Base-by-base conservation (phyloP, 1,140 invertebrate genomes). In the Chlorops oryzae region DNA sequence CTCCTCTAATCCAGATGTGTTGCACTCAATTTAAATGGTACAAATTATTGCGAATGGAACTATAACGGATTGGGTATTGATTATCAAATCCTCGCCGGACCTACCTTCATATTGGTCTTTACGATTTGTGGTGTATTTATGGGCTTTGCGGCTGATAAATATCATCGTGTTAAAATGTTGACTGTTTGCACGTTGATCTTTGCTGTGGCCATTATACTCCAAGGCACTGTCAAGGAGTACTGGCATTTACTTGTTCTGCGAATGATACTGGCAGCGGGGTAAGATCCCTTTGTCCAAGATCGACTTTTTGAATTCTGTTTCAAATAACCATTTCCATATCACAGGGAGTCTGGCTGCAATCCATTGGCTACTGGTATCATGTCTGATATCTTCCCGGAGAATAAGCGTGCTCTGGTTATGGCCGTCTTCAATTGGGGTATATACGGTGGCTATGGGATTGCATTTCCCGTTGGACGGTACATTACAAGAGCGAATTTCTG, bases 351-450 rank as follows among this genome's bases (percentile, higher is more conserved):
- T 3, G 90, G 88, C 1, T 92, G 90, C 64, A 92, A 92, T 73
- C 92, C 92, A 0, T 73, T 95, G 58, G 88, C 89, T 2, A 91
- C 89, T 0, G 78, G 78, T 44, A 83, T 96, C 37, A 78, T 96
- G 13, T 87, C 89, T 0, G 91, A 95, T 63, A 81, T 90, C 58
- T 92, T 92, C 59, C 79, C 82, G 0, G 86, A 89, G 69, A 78
- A 86, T 46, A 84, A 89, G 55, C 80, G 91, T 53, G 92, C 87
- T 7, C 73, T 93, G 12, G 92, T 93, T 1, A 83, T 96, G 77
- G 91, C 92, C 1, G 85, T 96, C 46, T 95, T 95, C 74, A 95
- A 95, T 73, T 95, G 90, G 90, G 92, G 92, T 25, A 95, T 96
- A 54, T 96, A 96, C 63, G 88, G 91, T 18, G 92, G 92, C 10